Percentiles rank a stretch among this genome's conserved stretches.
Evolutionary conservation across 2,797 vertebrate species (phyloP).

Genomic region (Crypturellus tataupa): DNA sequence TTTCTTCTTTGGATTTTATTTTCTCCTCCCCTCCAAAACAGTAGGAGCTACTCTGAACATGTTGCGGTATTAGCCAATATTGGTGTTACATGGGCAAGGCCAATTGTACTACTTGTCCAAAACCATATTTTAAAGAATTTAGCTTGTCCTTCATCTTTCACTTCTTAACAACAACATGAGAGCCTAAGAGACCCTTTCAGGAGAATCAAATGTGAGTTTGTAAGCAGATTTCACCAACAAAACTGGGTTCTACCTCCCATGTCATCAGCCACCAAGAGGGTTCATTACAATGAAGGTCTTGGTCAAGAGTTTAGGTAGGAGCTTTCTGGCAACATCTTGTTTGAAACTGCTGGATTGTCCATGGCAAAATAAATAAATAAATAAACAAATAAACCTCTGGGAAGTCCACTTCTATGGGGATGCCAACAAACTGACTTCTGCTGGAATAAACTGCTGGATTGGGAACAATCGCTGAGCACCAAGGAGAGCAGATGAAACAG

Average conservation of each 20-base stretch:
- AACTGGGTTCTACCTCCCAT: not conserved
- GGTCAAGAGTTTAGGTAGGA: not conserved
- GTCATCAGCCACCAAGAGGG: not conserved
- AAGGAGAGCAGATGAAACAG: not conserved
- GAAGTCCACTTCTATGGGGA: not conserved
- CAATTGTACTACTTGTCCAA: not conserved
- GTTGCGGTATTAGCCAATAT: not conserved
- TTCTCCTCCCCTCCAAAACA: constrained; percentile 14
- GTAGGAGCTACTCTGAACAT: not conserved
- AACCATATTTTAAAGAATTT: not conserved
- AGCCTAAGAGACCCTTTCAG: not conserved
- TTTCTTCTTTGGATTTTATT: constrained; percentile 24
- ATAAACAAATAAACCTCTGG: no score
- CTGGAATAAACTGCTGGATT: not conserved
- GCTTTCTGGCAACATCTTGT: not conserved
- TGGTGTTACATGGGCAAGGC: not conserved
- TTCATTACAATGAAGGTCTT: not conserved
- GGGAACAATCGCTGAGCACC: not conserved
- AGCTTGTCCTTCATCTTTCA: not conserved
- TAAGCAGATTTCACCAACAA: not conserved
- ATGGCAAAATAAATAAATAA: not conserved
- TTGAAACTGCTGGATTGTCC: not conserved
- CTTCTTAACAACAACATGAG: not conserved
- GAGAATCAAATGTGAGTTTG: not conserved
- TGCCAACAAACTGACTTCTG: not conserved